Evolutionary conservation across 2,113 vertebrate species (phyloP), one percentile per base, ranked within the genome.

Genomic region (Amblyornis subalaris): DNA sequence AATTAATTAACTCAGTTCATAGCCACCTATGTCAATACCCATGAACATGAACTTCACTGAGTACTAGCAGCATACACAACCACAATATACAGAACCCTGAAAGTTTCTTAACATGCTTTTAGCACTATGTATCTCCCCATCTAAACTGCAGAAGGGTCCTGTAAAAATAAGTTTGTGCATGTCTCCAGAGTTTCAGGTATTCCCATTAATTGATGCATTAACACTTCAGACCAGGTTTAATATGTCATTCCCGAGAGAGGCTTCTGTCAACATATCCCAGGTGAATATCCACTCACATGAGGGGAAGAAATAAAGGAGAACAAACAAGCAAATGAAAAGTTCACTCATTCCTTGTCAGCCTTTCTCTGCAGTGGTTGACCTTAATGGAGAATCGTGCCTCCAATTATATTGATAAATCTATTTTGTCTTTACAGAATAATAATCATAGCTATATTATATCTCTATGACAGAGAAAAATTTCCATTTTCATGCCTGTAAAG

Each of bases 341-440:
- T 93, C 72, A 89, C 12, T 95, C 18, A 78, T 95, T 97, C 95
- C 66, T 84, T 92, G 82, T 95, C 67, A 97, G 72, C 38, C 58
- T 72, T 47, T 87, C 60, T 91, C 67, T 95, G 82, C 21, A 95
- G 93, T 90, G 38, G 5, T 75, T 97, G 91, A 94, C 77, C 69
- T 76, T 94, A 97, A 95, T 95, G 69, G 80, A 96, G 76, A 95
- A 93, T 93, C 91, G 95, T 94, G 58, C 66, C 66, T 97, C 94
- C 84, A 96, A 96, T 97, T 97, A 96, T 96, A 97, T 93, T 97
- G 91, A 97, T 96, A 96, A 96, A 97, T 97, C 89, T 95, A 93
- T 65, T 95, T 96, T 96, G 95, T 78, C 69, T 96, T 96, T 95
- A 80, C 69, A 86, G 84, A 96, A 93, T 97, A 97, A 97, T 97